Percentiles rank a stretch among this genome's conserved stretches.
Conservation (phyloP, 2,797 vertebrate species). For the Smutsia gigantea region DNA sequence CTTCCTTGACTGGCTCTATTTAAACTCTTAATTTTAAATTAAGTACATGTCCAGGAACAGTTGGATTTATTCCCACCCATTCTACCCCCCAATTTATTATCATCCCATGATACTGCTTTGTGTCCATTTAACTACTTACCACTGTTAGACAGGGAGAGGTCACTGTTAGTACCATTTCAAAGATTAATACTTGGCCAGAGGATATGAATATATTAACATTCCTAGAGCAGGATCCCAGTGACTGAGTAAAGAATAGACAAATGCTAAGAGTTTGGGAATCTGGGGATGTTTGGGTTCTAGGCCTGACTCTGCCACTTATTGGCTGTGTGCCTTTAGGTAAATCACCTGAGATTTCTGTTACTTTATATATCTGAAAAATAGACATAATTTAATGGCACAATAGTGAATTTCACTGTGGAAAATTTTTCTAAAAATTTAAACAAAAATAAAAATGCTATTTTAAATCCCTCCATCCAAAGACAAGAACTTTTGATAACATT, state of each 20-base stretch:
- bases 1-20: background rate
- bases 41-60: background rate
- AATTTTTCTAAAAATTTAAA: background rate
- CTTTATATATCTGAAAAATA: background rate
- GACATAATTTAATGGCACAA: background rate
- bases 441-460: background rate
- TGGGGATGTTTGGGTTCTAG: background rate
- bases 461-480: background rate
- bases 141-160: background rate
- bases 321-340: background rate
- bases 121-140: background rate
- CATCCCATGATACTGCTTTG: background rate
- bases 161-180: background rate
- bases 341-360: background rate
- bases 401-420: background rate
- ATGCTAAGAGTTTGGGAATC: background rate
- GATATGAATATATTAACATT: background rate
- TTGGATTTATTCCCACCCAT: background rate
- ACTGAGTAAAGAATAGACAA: background rate
- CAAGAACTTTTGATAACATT: background rate
- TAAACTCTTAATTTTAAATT: slow-evolving; percentile 4
- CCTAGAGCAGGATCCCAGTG: background rate
- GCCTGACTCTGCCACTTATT: background rate
- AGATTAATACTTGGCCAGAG: background rate
- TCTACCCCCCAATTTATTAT: background rate